Conservation (phyloP, 1,140 invertebrate species). For the Eriocheir sinensis region DNA sequence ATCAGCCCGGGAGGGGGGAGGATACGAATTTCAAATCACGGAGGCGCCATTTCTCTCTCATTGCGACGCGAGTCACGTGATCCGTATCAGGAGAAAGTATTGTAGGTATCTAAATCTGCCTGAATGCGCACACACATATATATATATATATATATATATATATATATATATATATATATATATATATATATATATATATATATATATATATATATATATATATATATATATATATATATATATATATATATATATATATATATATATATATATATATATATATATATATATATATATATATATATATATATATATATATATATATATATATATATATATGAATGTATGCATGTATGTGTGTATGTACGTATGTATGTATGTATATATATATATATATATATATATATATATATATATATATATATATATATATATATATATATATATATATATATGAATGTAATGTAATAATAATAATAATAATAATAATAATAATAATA, state of each 20-base stretch:
- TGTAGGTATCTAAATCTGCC: slow-evolving; percentile 9
- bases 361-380: slow-evolving; percentile 11
- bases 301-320: slow-evolving; percentile 16
- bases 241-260: slow-evolving; percentile 37
- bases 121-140: neutral
- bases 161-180: slow-evolving; percentile 40
- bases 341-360: slow-evolving; percentile 25
- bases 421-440: slow-evolving; percentile 50
- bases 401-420: slow-evolving; percentile 54
- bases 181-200: slow-evolving; percentile 48
- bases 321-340: slow-evolving; percentile 52
- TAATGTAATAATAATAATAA: too few relatives aligned
- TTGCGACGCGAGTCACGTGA: neutral
- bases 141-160: slow-evolving; percentile 11
- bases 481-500: too few relatives aligned
- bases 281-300: slow-evolving; percentile 35
- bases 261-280: slow-evolving; percentile 38
- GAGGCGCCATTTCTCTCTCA: neutral
- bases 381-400: slow-evolving; percentile 46
- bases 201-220: slow-evolving; percentile 8
- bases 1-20: too few relatives aligned
- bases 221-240: slow-evolving; percentile 27
- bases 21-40: neutral
- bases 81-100: neutral
- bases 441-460: slow-evolving; percentile 43